Evolutionary conservation across 2,888 invertebrate species (phyloP), one percentile per base, ranked within the genome.

Genomic region (Anarsia innoxiella): DNA sequence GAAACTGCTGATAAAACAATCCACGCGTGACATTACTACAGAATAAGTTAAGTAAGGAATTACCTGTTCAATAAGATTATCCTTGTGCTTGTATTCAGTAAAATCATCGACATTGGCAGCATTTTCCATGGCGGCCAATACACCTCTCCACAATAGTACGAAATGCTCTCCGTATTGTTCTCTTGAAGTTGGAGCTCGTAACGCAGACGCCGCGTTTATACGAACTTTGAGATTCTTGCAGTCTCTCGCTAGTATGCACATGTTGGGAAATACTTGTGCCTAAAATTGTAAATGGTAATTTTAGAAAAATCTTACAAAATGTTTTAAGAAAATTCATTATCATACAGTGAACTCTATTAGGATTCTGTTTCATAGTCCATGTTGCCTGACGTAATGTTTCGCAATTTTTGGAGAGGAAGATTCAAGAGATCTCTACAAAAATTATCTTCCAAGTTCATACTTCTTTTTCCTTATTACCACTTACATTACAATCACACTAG

Each of bases 211-310:
- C 2, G 95, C 95, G 71, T 93, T 95, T 41, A 94, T 95, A 16
- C 96, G 90, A 3, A 96, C 96, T 86, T 96, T 96, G 49, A 95
- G 92, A 67, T 96, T 96, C 39, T 89, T 88, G 66, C 92, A 93
- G 42, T 89, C 88, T 32, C 89, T 87, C 0, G 93, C 89, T 11
- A 94, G 70, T 10, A 86, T 83, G 44, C 88, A 89, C 3, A 95
- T 73, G 8, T 87, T 87, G 9, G 87, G 78, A 51, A 93, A 91
- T 0, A 94, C 88, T 47, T 87, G n/a, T n/a, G n/a, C n/a, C n/a
- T n/a, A n/a, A n/a, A n/a, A n/a, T n/a, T n/a, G n/a, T n/a, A n/a
- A n/a, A n/a, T n/a, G n/a, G n/a, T n/a, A n/a, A n/a, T n/a, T n/a
- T n/a, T n/a, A n/a, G n/a, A n/a, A n/a, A n/a, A n/a, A n/a, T n/a